Conservation (phyloP, 2,113 vertebrate genomes). For the Sphyrna mokarran region DNA sequence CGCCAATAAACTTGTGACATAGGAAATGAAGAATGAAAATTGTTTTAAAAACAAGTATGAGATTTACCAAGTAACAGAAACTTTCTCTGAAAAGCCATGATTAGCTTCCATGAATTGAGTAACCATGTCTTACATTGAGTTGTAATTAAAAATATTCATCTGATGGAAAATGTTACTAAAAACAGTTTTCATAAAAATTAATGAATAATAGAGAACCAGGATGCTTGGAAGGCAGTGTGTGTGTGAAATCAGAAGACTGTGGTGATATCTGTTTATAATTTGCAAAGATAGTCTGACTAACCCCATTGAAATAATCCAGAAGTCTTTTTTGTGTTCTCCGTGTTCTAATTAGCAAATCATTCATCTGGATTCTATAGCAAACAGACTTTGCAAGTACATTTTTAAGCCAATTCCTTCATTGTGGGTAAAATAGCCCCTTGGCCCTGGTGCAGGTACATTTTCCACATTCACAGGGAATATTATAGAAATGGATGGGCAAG, state of each 20-base stretch:
- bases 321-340: not conserved
- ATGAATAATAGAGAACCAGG: slow-evolving; percentile 31
- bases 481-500: not conserved
- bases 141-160: not conserved
- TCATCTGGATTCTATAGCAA: not conserved
- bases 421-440: not conserved
- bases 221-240: slow-evolving; percentile 11
- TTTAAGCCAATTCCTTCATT: not conserved
- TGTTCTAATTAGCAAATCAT: slow-evolving; percentile 21
- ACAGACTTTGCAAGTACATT: not conserved
- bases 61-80: not conserved
- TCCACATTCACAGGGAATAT: not conserved
- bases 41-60: not conserved
- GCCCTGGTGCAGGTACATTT: not conserved
- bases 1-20: not conserved
- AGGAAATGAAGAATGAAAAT: not conserved
- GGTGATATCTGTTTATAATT: not conserved
- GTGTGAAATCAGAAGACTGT: slow-evolving; percentile 8
- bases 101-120: not conserved
- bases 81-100: not conserved
- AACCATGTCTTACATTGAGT: not conserved
- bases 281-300: slow-evolving; percentile 15
- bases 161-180: not conserved
- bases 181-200: not conserved
- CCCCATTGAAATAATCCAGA: not conserved